A percentile compares a stretch with the other conserved stretches of the same genome.
Evolutionary conservation across 2,888 invertebrate genomes (phyloP).

Genomic region (Pristionchus japonicus): DNA sequence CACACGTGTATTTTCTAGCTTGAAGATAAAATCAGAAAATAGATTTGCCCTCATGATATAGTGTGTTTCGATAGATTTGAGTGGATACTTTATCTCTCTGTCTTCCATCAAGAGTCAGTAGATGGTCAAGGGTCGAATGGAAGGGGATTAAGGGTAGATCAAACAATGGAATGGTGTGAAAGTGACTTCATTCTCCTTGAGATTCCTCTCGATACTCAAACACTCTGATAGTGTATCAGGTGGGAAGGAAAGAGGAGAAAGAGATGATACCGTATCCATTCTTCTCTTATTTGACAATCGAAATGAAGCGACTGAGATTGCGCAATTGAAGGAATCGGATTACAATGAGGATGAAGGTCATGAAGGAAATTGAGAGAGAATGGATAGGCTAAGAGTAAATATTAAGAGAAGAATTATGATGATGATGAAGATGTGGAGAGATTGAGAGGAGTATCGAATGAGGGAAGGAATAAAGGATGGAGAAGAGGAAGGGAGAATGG

Average conservation of each 20-base stretch:
- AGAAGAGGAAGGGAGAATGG: constrained; percentile 30
- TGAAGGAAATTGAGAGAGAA: constrained; percentile 29
- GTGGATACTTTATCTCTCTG: constrained; percentile 14
- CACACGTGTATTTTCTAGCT: neutral
- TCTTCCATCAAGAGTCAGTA: neutral
- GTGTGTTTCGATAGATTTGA: neutral
- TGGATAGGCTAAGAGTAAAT: neutral
- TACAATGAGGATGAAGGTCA: constrained; percentile 42
- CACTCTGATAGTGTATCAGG: constrained; percentile 41
- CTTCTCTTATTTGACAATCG: neutral
- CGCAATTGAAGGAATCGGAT: constrained; percentile 31
- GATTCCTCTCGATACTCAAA: constrained; percentile 31
- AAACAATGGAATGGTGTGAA: constrained; percentile 45
- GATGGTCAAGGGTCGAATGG: neutral
- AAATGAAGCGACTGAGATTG: constrained; percentile 37
- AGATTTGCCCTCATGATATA: neutral
- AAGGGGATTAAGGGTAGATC: constrained; percentile 25
- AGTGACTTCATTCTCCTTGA: constrained; percentile 21
- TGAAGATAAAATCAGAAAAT: too few species aligned
- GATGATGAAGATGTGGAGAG: constrained; percentile 31
- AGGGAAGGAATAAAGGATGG: constrained; percentile 25
- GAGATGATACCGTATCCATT: constrained; percentile 28
- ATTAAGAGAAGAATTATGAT: neutral
- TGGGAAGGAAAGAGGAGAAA: neutral
- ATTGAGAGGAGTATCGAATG: constrained; percentile 33